phyloP scores from a whole-genome alignment of 2,888 invertebrate species.

The Hyposoter dolosus region DNA sequence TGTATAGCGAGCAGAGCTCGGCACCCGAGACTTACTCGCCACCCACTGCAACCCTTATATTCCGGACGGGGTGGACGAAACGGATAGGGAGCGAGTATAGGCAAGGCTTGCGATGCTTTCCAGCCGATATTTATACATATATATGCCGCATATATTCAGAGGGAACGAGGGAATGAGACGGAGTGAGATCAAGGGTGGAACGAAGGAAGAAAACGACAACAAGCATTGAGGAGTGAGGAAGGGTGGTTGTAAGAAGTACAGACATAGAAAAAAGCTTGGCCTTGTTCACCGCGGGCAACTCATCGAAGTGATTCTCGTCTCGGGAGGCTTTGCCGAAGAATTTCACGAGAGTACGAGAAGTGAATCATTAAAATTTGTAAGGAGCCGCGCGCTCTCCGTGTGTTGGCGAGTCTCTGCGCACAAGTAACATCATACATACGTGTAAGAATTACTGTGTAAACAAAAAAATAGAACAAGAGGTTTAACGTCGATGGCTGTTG shows the following conservation, averaged over 20 bases:
- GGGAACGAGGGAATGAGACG: slow-evolving; percentile 62
- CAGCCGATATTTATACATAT: slow-evolving; percentile 28
- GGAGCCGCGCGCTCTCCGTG: not conserved
- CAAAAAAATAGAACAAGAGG: slow-evolving; percentile 22
- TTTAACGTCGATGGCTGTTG: slow-evolving; percentile 45
- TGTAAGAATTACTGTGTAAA: slow-evolving; percentile 6
- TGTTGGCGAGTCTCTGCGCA: not conserved
- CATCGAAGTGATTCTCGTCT: slow-evolving; percentile 46
- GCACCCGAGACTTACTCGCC: slow-evolving; percentile 77
- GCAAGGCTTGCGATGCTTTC: slow-evolving; percentile 50
- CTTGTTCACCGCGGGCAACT: slow-evolving; percentile 40
- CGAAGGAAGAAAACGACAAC: slow-evolving; percentile 71
- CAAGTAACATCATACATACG: not conserved
- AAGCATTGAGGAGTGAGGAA: slow-evolving; percentile 69
- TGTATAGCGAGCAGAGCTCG: slow-evolving; percentile 56
- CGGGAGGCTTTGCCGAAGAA: slow-evolving; percentile 32
- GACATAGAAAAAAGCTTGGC: slow-evolving; percentile 71
- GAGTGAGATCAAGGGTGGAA: slow-evolving; percentile 65
- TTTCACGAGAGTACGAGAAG: slow-evolving; percentile 31
- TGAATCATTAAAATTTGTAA: slow-evolving; percentile 46
- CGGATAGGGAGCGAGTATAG: slow-evolving; percentile 59
- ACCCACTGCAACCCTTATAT: slow-evolving; percentile 83
- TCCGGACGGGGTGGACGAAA: slow-evolving; percentile 70
- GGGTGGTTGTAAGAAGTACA: slow-evolving; percentile 69
- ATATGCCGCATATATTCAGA: slow-evolving; percentile 52